phyloP scores from a whole-genome alignment of 2,113 vertebrate species.

The Aphelocoma coerulescens region DNA sequence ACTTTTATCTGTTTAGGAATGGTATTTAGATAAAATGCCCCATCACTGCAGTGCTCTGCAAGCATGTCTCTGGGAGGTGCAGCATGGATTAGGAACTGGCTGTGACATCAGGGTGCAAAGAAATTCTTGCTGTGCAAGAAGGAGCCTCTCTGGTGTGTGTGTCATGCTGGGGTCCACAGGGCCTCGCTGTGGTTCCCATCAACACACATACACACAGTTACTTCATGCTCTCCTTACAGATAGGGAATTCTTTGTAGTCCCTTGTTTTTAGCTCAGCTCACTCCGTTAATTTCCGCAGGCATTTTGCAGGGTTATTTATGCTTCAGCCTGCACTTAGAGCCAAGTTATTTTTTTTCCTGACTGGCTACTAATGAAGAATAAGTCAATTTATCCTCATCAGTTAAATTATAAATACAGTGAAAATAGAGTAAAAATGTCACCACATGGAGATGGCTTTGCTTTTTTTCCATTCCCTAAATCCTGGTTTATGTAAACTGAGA shows the following conservation, averaged over 20 bases:
- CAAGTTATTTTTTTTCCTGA: slow-evolving; percentile 21
- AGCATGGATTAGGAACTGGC: background rate
- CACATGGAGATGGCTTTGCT: slow-evolving; percentile 32
- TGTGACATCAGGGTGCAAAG: background rate
- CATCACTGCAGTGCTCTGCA: background rate
- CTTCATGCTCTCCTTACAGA: background rate
- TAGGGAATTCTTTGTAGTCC: background rate
- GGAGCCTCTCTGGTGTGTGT: background rate
- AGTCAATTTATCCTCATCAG: slow-evolving; percentile 40
- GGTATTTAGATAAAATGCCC: background rate
- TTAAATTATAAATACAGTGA: slow-evolving; percentile 36
- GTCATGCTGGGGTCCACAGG: background rate
- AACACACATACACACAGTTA: background rate
- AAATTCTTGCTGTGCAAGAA: background rate
- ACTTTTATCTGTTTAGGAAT: background rate
- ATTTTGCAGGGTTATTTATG: slow-evolving; percentile 10
- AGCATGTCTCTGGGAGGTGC: background rate
- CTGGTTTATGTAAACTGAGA: slow-evolving; percentile 49
- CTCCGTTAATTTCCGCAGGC: background rate
- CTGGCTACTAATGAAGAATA: slow-evolving; percentile 15
- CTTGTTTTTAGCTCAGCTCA: background rate
- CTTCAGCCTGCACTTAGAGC: slow-evolving; percentile 3
- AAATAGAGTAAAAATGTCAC: slow-evolving; percentile 42
- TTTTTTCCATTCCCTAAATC: slow-evolving; percentile 62
- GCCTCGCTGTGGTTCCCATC: background rate